A percentile compares a stretch with the other conserved stretches of the same genome.
Evolutionary conservation across 1,140 invertebrate species (phyloP).

Genomic region (Drosophila parvula): DNA sequence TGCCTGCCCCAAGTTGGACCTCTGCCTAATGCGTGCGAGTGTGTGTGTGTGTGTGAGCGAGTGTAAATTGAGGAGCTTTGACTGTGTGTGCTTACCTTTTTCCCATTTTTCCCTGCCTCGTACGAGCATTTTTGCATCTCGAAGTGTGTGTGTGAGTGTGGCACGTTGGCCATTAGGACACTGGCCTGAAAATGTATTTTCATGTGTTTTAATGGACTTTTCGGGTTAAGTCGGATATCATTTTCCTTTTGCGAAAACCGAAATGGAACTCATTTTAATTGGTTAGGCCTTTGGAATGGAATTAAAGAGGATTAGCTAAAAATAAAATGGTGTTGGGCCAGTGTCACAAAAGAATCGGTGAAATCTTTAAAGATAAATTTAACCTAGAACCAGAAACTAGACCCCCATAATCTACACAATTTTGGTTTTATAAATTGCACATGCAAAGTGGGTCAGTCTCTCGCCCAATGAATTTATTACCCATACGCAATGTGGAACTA

Average conservation of each 20-base stretch:
- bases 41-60: conserved; percentile 28
- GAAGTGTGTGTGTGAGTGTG: conserved; percentile 17
- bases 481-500: background rate
- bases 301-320: conserved; percentile 32
- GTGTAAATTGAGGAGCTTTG: conserved; percentile 72
- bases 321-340: conserved; percentile 12
- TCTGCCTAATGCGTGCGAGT: conserved; percentile 32
- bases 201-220: conserved; percentile 77
- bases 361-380: conserved; percentile 12
- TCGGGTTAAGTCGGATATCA: conserved; percentile 60
- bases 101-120: conserved; percentile 44
- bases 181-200: conserved; percentile 65
- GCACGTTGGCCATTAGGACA: conserved; percentile 62
- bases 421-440: conserved; percentile 11
- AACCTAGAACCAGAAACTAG: background rate
- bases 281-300: conserved; percentile 35
- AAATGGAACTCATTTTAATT: conserved; percentile 56
- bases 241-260: conserved; percentile 43
- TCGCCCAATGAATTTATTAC: conserved; percentile 13
- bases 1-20: conserved; percentile 12
- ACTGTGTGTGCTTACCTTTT: conserved; percentile 53
- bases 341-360: background rate
- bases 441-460: conserved; percentile 13
- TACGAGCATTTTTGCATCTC: conserved; percentile 46
- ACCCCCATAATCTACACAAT: conserved; percentile 4